Conservation (phyloP, 2,888 invertebrate species). For the Drosophila quinaria region DNA sequence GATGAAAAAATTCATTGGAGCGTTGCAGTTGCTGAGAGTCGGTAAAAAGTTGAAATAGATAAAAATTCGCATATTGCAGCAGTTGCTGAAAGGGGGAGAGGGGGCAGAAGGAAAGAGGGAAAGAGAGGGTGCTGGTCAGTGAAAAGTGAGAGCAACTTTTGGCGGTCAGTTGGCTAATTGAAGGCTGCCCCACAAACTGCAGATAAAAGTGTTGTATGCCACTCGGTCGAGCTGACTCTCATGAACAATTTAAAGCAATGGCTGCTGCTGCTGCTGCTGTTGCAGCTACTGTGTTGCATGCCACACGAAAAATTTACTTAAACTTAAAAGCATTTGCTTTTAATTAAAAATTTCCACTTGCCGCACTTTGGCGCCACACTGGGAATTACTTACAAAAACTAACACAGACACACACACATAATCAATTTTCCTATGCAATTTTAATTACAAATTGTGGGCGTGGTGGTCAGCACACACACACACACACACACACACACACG, state of each 20-base stretch:
- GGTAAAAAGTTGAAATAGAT: conserved; percentile 31
- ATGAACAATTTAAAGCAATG: conserved; percentile 46
- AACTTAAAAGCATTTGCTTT: conserved; percentile 79
- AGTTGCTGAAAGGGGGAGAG: conserved; percentile 1
- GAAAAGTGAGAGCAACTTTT: conserved; percentile 59
- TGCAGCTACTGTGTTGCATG: conserved; percentile 8
- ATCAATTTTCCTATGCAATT: conserved; percentile 79
- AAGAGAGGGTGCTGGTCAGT: not conserved
- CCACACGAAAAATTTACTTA: conserved; percentile 54
- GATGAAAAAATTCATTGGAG: conserved; percentile 35
- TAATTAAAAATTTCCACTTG: conserved; percentile 78
- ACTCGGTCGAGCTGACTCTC: conserved; percentile 8
- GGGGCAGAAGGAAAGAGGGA: no score
- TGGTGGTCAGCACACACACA: conserved; percentile 61
- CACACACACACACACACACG: conserved; percentile 24
- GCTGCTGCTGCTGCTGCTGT: not conserved
- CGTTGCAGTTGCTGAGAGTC: conserved; percentile 27
- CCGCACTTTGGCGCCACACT: conserved; percentile 62
- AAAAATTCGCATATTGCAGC: conserved; percentile 25
- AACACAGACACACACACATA: conserved; percentile 58
- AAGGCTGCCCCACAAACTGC: conserved; percentile 50
- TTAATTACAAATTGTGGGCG: conserved; percentile 80
- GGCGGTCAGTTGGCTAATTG: conserved; percentile 75
- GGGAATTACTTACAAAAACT: conserved; percentile 72
- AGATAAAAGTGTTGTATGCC: conserved; percentile 39